phyloP scores from a whole-genome alignment of 2,888 invertebrate genomes.

The Chaetogeoica ovagalla region DNA sequence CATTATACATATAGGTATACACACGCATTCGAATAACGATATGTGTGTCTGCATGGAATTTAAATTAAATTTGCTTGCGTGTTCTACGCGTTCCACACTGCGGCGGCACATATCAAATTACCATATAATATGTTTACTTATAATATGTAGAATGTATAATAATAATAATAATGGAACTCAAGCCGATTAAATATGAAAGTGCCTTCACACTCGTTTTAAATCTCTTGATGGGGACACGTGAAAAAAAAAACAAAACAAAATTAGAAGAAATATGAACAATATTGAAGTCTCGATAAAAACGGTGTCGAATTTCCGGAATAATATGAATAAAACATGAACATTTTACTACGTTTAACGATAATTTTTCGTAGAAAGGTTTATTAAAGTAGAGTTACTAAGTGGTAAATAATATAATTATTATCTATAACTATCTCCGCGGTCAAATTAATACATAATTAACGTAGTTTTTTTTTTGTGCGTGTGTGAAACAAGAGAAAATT shows the following conservation, averaged over 20 bases:
- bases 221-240: background rate
- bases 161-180: background rate
- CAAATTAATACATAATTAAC: background rate
- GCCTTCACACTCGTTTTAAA: background rate
- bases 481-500: background rate
- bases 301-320: background rate
- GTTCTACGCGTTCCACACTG: background rate
- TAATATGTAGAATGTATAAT: background rate
- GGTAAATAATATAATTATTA: background rate
- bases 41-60: background rate
- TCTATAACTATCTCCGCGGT: background rate
- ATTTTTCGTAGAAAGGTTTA: background rate
- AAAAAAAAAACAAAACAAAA: too few species aligned
- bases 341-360: background rate
- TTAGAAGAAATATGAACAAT: background rate
- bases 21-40: background rate
- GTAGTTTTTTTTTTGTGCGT: background rate
- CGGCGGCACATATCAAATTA: background rate
- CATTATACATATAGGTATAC: too few species aligned
- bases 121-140: background rate
- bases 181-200: background rate
- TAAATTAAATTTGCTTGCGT: background rate
- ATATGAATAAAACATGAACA: background rate
- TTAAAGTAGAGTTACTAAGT: background rate
- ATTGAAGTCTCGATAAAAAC: background rate